Evolutionary conservation across 2,888 invertebrate genomes (phyloP), one percentile per base, ranked within the genome.

Genomic region (Silvanus unidentatus): DNA sequence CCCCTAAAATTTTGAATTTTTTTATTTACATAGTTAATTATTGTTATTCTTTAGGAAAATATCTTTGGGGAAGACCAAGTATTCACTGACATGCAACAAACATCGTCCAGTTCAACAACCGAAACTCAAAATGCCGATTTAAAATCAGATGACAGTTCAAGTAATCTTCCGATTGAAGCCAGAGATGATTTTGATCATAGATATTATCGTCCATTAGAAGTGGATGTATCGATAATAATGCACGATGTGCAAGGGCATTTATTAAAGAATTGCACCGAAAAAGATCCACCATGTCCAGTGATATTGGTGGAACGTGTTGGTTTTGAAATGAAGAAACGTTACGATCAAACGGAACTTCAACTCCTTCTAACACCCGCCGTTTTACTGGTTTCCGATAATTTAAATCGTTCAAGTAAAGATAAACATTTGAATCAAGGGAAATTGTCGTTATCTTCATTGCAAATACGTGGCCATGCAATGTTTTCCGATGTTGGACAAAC

Each of bases 241-340:
- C 95, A 96, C 68, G 96, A 98, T 63, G 87, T 98, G 56, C 94
- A 96, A 66, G 96, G 88, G 1, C 97, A 98, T 75, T 75, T 97
- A 48, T 79, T 93, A 5, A 91, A 91, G 78, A 93, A 92, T 71
- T 96, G 95, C 66, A 88, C 84, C 56, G 87, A 88, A 49, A 84
- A 81, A 57, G 94, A 94, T 72, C 89, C 93, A 1, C 88, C 94
- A 0, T 96, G 96, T 69, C 97, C 94, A 0, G 84, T 90, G 4
- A 81, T 93, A 48, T 71, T 91, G 13, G 81, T 93, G 36, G 96
- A 97, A 72, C 78, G 95, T 51, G 83, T 99, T 54, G 94, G 93
- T 1, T 96, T 99, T 70, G 99, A 99, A 77, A 88, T 99, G 90
- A 90, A 92, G 66, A 99, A 98, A 69, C 80, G 84, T 13, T 97